Conservation (phyloP, 1,140 invertebrate genomes). For the Magallana angulata region DNA sequence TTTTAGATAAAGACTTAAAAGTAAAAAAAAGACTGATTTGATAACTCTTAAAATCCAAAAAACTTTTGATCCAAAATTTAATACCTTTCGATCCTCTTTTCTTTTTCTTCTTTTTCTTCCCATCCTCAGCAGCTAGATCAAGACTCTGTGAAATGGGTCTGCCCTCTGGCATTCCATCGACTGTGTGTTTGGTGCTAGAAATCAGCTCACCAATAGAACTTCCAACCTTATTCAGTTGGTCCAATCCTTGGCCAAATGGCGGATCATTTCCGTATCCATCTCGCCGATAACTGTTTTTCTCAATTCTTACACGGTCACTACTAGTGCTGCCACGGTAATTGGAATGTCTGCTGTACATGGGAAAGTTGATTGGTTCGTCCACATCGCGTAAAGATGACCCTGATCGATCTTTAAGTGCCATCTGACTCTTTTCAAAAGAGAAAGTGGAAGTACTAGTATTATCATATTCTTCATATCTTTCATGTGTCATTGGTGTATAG, state of each 20-base stretch:
- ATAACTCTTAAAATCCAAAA: no score
- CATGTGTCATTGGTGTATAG: conserved; percentile 55
- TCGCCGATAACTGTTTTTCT: conserved; percentile 60
- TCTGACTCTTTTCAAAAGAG: conserved; percentile 57
- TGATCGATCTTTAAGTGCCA: conserved; percentile 48
- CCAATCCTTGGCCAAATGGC: conserved; percentile 62
- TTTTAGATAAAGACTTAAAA: no score
- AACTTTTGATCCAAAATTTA: no score
- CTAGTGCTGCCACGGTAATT: conserved; percentile 53
- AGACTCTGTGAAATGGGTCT: conserved; percentile 55
- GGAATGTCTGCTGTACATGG: conserved; percentile 49
- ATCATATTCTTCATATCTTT: conserved; percentile 55
- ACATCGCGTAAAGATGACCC: conserved; percentile 55
- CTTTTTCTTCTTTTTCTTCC: conserved; percentile 69
- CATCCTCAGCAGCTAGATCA: conserved; percentile 56
- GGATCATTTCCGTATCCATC: conserved; percentile 45
- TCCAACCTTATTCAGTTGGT: conserved; percentile 67
- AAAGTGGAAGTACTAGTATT: conserved; percentile 44
- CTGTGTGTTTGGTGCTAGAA: conserved; percentile 42
- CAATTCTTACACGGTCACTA: conserved; percentile 61
- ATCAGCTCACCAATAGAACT: conserved; percentile 61
- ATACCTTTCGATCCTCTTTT: conserved; percentile 66
- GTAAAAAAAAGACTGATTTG: no score
- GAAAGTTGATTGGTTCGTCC: conserved; percentile 60
- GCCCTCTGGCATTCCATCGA: conserved; percentile 61